phyloP scores from a whole-genome alignment of 2,113 vertebrate genomes.

The Phyllostomus discolor region DNA sequence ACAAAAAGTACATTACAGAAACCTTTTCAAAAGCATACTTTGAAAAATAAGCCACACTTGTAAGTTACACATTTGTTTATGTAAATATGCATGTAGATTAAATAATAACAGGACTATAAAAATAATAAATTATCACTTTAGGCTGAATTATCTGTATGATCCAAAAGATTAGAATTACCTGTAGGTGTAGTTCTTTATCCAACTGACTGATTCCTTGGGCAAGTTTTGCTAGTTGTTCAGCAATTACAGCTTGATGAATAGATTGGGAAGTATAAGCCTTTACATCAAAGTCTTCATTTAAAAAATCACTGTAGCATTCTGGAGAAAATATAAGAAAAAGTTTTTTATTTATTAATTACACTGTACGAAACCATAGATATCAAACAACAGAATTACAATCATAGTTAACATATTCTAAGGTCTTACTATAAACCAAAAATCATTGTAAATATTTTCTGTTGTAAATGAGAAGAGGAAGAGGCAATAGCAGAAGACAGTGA shows the following conservation, averaged over 20 bases:
- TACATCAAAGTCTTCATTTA: slow-evolving; percentile 92
- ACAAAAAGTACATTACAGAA: not conserved
- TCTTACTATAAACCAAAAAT: not conserved
- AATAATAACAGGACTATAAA: not conserved
- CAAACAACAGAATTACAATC: not conserved
- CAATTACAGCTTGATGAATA: slow-evolving; percentile 95
- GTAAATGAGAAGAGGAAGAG: not conserved
- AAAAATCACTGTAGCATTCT: slow-evolving; percentile 94
- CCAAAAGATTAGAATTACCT: slow-evolving; percentile 81
- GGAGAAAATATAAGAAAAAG: slow-evolving; percentile 25
- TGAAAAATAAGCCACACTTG: slow-evolving; percentile 9
- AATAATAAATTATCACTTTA: not conserved
- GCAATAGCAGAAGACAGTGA: not conserved
- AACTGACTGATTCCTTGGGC: slow-evolving; percentile 97
- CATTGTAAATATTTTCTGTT: not conserved
- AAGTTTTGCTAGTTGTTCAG: slow-evolving; percentile 94
- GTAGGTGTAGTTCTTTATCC: slow-evolving; percentile 95
- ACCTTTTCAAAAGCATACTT: not conserved
- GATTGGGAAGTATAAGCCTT: slow-evolving; percentile 95
- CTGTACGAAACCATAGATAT: not conserved
- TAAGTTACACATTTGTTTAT: not conserved
- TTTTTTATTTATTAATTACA: slow-evolving; percentile 16
- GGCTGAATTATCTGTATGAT: not conserved
- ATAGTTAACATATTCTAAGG: not conserved
- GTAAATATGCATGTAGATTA: not conserved